Percentiles rank a stretch among this genome's conserved stretches.
Conservation (phyloP, 2,888 invertebrate species). For the Hanleya hanleyi region DNA sequence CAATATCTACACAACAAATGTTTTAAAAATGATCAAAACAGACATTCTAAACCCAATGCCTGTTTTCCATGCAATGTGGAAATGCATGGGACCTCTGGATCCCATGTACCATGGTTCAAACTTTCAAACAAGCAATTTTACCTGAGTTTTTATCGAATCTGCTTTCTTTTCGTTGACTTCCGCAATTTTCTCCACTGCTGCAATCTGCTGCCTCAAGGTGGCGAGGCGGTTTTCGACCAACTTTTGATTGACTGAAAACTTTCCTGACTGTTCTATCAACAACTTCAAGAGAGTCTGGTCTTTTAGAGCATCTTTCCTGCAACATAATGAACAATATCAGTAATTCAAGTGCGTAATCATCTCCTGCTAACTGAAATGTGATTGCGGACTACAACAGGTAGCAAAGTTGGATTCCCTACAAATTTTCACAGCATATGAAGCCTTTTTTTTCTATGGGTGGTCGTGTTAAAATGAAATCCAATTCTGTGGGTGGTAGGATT, state of each 20-base stretch:
- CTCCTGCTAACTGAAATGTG: too few species aligned
- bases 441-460: too few species aligned
- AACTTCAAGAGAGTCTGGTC: slow-evolving; percentile 51
- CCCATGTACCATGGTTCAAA: too few species aligned
- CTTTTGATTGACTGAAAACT: slow-evolving; percentile 39
- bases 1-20: too few species aligned
- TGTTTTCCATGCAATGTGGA: background rate
- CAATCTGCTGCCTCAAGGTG: slow-evolving; percentile 50
- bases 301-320: slow-evolving; percentile 48
- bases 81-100: background rate
- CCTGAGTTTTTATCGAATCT: slow-evolving; percentile 55
- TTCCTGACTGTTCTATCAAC: slow-evolving; percentile 45
- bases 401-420: too few species aligned
- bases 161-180: slow-evolving; percentile 47
- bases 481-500: too few species aligned
- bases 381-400: too few species aligned
- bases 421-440: too few species aligned
- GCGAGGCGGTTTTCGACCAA: slow-evolving; percentile 45
- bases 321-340: slow-evolving; percentile 16
- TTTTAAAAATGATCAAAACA: too few species aligned
- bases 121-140: slow-evolving; percentile 11
- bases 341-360: too few species aligned
- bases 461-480: too few species aligned
- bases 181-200: slow-evolving; percentile 52
- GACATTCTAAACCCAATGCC: too few species aligned